phyloP scores from a whole-genome alignment of 2,888 invertebrate genomes.

The Eilema sororculum region DNA sequence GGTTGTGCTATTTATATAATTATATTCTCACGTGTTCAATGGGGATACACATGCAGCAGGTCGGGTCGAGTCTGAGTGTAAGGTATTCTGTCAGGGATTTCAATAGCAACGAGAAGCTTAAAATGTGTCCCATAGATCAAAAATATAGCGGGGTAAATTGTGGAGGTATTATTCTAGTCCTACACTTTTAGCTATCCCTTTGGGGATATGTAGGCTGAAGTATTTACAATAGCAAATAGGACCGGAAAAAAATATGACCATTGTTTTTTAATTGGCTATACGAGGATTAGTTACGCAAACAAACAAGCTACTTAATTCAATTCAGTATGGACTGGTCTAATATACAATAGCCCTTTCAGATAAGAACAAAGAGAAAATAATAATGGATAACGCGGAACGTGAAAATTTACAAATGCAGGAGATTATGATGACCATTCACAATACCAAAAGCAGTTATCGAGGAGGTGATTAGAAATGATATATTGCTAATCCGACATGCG shows the following conservation, averaged over 20 bases:
- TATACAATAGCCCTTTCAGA: constrained; percentile 18
- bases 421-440: constrained; percentile 63
- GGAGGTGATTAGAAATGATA: constrained; percentile 72
- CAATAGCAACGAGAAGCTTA: neutral
- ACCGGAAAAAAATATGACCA: neutral
- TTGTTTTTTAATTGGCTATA: neutral
- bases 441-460: constrained; percentile 55
- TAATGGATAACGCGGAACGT: constrained; percentile 52
- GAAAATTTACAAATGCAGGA: constrained; percentile 46
- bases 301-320: constrained; percentile 5
- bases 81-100: neutral
- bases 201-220: neutral
- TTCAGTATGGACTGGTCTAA: constrained; percentile 13
- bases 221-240: neutral
- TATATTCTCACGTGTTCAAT: too few species aligned
- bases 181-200: neutral
- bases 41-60: neutral
- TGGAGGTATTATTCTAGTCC: too few species aligned
- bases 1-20: neutral
- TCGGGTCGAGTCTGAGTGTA: neutral
- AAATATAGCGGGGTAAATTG: neutral
- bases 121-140: neutral
- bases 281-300: constrained; percentile 16
- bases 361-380: constrained; percentile 39
- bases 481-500: constrained; percentile 77